These are phyloP conservation scores for Pocillopora verrucosa DNA, from an alignment of 64 coral and sea anemone genomes.

Conservation along the genomic window DNA sequence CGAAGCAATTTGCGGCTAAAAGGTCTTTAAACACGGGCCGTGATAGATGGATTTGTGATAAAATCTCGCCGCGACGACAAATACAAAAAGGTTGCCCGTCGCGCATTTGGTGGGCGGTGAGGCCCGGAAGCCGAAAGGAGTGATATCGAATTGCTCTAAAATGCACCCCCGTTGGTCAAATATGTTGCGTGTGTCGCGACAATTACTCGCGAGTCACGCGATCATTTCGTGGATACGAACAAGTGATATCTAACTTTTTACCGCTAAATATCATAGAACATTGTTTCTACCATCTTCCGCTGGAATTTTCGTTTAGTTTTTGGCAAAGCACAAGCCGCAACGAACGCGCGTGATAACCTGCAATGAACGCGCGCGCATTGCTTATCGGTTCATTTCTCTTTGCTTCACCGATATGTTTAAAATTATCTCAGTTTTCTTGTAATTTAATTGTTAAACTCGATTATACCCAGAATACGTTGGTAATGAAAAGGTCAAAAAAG, in stretches of 20 bases:
- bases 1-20: slow-evolving; percentile 10
- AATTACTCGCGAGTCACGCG: slow-evolving; percentile 16
- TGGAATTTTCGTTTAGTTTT: not conserved
- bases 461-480: no score
- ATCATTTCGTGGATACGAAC: not conserved
- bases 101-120: slow-evolving; percentile 12
- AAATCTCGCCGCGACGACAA: slow-evolving; percentile 6
- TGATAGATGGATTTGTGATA: not conserved
- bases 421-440: not conserved
- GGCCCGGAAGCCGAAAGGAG: slow-evolving; percentile 13
- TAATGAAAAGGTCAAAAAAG: no score
- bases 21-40: not conserved
- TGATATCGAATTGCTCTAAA: slow-evolving; percentile 33
- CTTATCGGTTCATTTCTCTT: not conserved
- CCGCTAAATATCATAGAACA: not conserved
- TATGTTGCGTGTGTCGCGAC: slow-evolving; percentile 21
- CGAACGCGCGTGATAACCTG: not conserved
- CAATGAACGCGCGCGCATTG: not conserved
- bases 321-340: not conserved
- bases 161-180: slow-evolving; percentile 44
- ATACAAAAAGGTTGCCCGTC: slow-evolving; percentile 20
- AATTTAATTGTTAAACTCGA: not conserved
- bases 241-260: not conserved
- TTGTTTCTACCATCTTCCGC: not conserved
- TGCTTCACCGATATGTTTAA: not conserved